phyloP scores from a whole-genome alignment of 2,113 vertebrate species.

The Coreoperca whiteheadi region DNA sequence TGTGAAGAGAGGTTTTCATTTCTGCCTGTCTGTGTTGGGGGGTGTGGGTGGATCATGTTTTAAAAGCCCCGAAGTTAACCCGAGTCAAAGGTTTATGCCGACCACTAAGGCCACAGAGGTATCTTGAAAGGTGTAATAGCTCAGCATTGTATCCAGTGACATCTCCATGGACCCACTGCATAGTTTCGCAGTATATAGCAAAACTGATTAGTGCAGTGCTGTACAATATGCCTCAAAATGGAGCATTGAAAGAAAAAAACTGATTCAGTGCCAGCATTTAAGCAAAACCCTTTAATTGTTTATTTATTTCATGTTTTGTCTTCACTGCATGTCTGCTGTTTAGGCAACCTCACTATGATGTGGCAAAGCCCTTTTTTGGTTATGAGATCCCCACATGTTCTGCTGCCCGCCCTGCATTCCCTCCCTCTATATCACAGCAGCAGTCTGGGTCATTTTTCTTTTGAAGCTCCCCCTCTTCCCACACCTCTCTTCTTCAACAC shows the following conservation, averaged over 20 bases:
- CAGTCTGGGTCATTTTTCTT: slow-evolving; percentile 74
- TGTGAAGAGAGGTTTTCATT: slow-evolving; percentile 69
- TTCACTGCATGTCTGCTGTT: slow-evolving; percentile 17
- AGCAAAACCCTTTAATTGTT: not conserved
- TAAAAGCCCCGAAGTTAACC: slow-evolving; percentile 81
- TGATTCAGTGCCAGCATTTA: not conserved
- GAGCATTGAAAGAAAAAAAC: not conserved
- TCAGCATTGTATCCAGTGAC: slow-evolving; percentile 61
- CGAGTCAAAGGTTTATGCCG: slow-evolving; percentile 77
- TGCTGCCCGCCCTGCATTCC: slow-evolving; percentile 41
- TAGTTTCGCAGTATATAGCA: not conserved
- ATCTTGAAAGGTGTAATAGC: slow-evolving; percentile 63
- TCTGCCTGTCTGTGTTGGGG: slow-evolving; percentile 62
- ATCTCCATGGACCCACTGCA: slow-evolving; percentile 41
- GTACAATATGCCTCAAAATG: not conserved
- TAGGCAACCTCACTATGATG: slow-evolving; percentile 14
- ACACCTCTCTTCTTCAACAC: slow-evolving; percentile 51
- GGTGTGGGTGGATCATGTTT: slow-evolving; percentile 75
- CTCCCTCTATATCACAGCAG: slow-evolving; percentile 65
- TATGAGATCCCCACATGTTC: slow-evolving; percentile 73
- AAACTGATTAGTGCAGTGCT: not conserved
- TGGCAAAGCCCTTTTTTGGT: slow-evolving; percentile 52
- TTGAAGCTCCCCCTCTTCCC: slow-evolving; percentile 59
- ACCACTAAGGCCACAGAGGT: slow-evolving; percentile 73
- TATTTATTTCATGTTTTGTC: not conserved